Conservation (phyloP, 2,888 invertebrate species). For the Diaprepes abbreviatus region DNA sequence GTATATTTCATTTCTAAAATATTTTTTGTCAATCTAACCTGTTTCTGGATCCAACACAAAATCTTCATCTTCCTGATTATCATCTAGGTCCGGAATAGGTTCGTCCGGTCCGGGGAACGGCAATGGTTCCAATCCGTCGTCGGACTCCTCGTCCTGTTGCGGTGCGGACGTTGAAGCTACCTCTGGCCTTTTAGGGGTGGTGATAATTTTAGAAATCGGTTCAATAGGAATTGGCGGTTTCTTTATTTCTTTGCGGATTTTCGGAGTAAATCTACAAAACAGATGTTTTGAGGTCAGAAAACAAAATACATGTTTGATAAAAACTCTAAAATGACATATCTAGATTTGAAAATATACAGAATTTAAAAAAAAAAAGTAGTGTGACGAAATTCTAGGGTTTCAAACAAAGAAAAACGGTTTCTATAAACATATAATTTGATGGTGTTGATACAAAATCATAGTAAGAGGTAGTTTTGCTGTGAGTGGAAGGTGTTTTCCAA, state of each 20-base stretch:
- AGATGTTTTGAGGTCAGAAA: neutral
- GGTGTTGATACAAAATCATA: no score
- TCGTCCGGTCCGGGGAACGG: slow-evolving; percentile 72
- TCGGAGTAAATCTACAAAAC: slow-evolving; percentile 6
- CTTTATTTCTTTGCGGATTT: slow-evolving; percentile 31
- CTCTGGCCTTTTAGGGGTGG: neutral
- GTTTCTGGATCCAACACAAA: slow-evolving; percentile 81
- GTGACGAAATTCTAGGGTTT: no score
- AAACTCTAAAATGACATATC: no score
- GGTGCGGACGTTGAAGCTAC: neutral
- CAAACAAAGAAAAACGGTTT: no score
- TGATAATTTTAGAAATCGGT: slow-evolving; percentile 22
- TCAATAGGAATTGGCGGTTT: slow-evolving; percentile 26
- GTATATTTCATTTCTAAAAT: no score
- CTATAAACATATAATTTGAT: no score
- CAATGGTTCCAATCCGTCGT: slow-evolving; percentile 75
- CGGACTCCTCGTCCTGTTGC: slow-evolving; percentile 63
- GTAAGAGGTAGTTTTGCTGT: no score
- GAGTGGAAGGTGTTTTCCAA: no score
- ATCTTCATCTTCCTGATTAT: slow-evolving; percentile 59
- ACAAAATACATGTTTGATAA: no score
- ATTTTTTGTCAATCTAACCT: slow-evolving; percentile 69
- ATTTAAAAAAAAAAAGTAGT: no score
- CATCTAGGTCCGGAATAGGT: slow-evolving; percentile 71
- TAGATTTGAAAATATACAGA: no score